phyloP scores from a whole-genome alignment of 2,888 invertebrate genomes.

The Thereva unica region DNA sequence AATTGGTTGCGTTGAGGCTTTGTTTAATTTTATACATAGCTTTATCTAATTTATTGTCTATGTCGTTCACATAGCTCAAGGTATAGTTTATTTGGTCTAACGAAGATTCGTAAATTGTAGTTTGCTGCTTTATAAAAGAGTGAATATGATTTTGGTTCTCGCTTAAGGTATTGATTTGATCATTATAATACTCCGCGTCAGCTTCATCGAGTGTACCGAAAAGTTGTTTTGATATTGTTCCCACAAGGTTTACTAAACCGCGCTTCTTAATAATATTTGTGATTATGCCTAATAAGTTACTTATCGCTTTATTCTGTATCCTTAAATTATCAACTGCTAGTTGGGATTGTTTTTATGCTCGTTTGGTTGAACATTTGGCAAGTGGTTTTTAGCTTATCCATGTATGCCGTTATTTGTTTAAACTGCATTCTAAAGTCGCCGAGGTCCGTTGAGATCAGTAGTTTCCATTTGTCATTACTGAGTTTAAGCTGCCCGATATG shows the following conservation, averaged over 20 bases:
- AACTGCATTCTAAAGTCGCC: not conserved
- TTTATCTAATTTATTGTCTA: too few species aligned
- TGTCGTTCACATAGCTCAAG: too few species aligned
- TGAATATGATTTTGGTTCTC: too few species aligned
- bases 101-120: too few species aligned
- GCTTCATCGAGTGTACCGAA: not conserved
- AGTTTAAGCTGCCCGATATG: not conserved
- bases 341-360: not conserved
- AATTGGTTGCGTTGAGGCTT: too few species aligned
- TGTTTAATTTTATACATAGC: too few species aligned
- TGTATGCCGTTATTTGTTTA: not conserved
- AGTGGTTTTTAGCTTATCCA: not conserved
- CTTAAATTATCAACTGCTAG: not conserved
- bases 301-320: not conserved
- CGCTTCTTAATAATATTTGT: not conserved
- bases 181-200: constrained; percentile 1
- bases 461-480: not conserved
- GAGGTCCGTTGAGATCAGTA: too few species aligned
- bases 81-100: too few species aligned
- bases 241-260: constrained; percentile 1
- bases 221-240: not conserved
- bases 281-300: not conserved
- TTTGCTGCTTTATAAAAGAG: too few species aligned
- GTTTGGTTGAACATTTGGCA: not conserved
- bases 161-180: not conserved